Evolutionary conservation across 2,113 vertebrate species (phyloP).

Genomic region (Sapajus apella): DNA sequence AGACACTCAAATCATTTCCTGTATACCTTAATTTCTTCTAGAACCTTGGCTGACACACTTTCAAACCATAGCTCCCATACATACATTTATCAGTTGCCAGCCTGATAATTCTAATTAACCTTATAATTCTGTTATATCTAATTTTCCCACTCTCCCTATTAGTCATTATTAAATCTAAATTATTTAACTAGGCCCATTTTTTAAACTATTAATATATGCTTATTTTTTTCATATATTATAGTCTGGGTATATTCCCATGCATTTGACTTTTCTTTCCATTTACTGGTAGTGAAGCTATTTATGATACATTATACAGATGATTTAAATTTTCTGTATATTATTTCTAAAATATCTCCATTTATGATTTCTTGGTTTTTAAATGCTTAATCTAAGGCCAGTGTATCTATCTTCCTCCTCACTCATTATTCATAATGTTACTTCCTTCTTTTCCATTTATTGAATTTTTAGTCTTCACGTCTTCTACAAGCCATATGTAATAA

Average conservation of each 20-base stretch:
- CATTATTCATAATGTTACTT: neutral
- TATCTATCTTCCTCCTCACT: neutral
- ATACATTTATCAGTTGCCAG: neutral
- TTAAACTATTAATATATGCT: neutral
- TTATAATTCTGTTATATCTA: neutral
- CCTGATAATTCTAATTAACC: neutral
- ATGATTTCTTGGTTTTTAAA: neutral
- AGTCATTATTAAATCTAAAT: neutral
- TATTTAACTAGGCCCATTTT: neutral
- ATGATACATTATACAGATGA: neutral
- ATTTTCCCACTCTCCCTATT: neutral
- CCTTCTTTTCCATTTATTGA: neutral
- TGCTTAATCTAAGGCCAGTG: neutral
- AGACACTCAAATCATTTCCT: neutral
- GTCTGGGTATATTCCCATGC: neutral
- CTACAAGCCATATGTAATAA: neutral
- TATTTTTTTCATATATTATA: neutral
- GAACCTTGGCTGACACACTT: neutral
- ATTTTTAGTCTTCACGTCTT: neutral
- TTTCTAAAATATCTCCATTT: neutral
- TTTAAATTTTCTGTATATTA: neutral
- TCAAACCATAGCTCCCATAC: neutral
- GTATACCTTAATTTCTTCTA: neutral
- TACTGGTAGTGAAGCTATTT: neutral
- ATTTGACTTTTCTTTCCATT: neutral